phyloP scores from a whole-genome alignment of 2,113 vertebrate species.

The Hiodon tergisus region DNA sequence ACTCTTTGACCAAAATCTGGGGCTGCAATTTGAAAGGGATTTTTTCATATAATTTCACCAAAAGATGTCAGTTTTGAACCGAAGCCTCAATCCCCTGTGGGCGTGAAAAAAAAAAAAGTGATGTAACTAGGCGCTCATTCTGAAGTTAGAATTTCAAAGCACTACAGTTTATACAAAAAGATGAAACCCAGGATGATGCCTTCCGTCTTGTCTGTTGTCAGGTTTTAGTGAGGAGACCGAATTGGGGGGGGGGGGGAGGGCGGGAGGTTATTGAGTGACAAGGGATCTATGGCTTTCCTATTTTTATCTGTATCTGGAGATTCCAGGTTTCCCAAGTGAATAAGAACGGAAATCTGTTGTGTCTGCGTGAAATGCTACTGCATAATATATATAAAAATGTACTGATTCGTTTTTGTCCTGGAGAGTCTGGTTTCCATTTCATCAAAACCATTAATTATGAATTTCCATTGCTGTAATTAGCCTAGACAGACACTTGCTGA shows the following conservation, averaged over 20 bases:
- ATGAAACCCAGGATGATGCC: not conserved
- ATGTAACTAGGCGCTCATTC: not conserved
- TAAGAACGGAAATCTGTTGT: no score
- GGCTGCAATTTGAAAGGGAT: not conserved
- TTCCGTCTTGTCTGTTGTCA: not conserved
- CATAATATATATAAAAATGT: no score
- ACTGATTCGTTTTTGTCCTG: no score
- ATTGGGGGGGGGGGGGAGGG: not conserved
- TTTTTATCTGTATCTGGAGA: not conserved
- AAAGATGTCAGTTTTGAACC: not conserved
- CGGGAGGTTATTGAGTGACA: not conserved
- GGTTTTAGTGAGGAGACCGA: not conserved
- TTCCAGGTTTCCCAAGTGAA: not conserved
- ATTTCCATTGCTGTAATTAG: no score
- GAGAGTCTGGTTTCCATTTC: no score
- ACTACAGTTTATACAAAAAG: not conserved
- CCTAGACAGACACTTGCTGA: no score
- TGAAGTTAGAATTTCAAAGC: constrained; percentile 1
- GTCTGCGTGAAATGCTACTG: no score
- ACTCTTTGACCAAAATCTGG: not conserved
- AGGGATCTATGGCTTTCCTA: not conserved
- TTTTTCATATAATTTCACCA: not conserved
- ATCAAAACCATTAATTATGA: no score
- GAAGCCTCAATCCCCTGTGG: no score
- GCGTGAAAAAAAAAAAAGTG: no score